phyloP scores from a whole-genome alignment of 2,888 invertebrate genomes.

The Drosophila mettleri region DNA sequence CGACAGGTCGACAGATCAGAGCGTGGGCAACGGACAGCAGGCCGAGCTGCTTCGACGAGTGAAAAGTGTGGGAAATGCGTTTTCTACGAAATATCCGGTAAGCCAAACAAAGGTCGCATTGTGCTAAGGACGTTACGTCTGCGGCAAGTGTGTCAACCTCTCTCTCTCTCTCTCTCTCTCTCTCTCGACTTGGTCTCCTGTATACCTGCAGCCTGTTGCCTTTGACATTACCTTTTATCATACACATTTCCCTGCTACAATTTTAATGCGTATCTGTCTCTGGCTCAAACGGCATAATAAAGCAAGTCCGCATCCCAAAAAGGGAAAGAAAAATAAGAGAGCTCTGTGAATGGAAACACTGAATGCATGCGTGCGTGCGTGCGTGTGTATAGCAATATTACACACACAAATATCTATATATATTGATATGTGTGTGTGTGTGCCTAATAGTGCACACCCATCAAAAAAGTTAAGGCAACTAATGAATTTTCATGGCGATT shows the following conservation, averaged over 20 bases:
- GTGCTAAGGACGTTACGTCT: constrained; percentile 62
- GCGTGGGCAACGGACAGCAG: constrained; percentile 51
- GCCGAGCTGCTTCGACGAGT: constrained; percentile 1
- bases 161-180: neutral
- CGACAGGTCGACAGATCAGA: constrained; percentile 56
- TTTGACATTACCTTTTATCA: constrained; percentile 17
- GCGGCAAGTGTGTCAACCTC: constrained; percentile 62
- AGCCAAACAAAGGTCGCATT: constrained; percentile 60
- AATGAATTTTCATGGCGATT: constrained; percentile 76
- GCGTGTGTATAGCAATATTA: constrained; percentile 31
- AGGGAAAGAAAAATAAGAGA: neutral
- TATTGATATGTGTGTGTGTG: constrained; percentile 6
- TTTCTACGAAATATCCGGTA: constrained; percentile 66
- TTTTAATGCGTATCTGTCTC: constrained; percentile 66
- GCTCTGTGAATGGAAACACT: constrained; percentile 24
- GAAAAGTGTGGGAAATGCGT: constrained; percentile 75
- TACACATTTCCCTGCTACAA: constrained; percentile 56
- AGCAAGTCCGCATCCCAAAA: constrained; percentile 28
- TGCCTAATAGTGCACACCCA: constrained; percentile 45
- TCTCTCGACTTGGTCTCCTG: neutral
- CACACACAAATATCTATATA: neutral
- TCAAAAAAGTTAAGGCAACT: constrained; percentile 65
- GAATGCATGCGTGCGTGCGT: constrained; percentile 61
- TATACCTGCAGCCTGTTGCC: constrained; percentile 37
- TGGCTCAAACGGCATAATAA: constrained; percentile 73